Evolutionary conservation across 2,797 vertebrate genomes (phyloP).

Genomic region (Periophthalmus magnuspinnatus): DNA sequence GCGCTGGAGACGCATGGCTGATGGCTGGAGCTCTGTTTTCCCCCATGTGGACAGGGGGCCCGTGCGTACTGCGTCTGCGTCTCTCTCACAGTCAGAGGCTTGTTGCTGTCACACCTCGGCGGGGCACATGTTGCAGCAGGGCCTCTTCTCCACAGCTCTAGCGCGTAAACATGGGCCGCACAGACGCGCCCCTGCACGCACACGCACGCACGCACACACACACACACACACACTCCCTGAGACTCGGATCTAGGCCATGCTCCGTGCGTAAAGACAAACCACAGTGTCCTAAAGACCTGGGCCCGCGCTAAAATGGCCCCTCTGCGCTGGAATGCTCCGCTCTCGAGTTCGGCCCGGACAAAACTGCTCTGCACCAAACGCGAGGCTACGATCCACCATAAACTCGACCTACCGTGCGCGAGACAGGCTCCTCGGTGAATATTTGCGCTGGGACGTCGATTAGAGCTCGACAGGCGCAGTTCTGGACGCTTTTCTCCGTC

Average conservation of each 20-base stretch:
- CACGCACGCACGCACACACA: neutral
- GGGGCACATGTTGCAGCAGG: slow-evolving; percentile 65
- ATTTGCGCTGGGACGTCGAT: slow-evolving; percentile 33
- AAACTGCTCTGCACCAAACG: slow-evolving; percentile 19
- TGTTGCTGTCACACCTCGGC: slow-evolving; percentile 41
- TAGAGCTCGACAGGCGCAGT: neutral
- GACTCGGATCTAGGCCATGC: neutral
- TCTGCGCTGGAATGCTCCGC: slow-evolving; percentile 42
- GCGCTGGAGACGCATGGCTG: slow-evolving; percentile 5
- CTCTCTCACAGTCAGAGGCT: slow-evolving; percentile 1
- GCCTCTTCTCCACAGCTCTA: slow-evolving; percentile 40
- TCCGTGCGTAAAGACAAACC: neutral
- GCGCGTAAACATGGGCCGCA: slow-evolving; percentile 48
- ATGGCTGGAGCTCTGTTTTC: neutral
- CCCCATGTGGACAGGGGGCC: too few species aligned
- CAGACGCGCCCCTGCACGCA: slow-evolving; percentile 41
- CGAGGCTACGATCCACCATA: slow-evolving; percentile 7
- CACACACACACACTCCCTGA: neutral
- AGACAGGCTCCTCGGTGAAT: neutral
- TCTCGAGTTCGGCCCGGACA: slow-evolving; percentile 65
- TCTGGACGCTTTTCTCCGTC: slow-evolving; percentile 31
- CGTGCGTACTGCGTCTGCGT: neutral
- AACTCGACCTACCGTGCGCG: slow-evolving; percentile 49
- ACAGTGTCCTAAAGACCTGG: rapidly evolving
- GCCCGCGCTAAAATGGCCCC: slow-evolving; percentile 17